These are phyloP conservation scores for Petrocephalus microphthalmus DNA, from an alignment of 2,113 vertebrate genomes.

Conservation along the genomic window DNA sequence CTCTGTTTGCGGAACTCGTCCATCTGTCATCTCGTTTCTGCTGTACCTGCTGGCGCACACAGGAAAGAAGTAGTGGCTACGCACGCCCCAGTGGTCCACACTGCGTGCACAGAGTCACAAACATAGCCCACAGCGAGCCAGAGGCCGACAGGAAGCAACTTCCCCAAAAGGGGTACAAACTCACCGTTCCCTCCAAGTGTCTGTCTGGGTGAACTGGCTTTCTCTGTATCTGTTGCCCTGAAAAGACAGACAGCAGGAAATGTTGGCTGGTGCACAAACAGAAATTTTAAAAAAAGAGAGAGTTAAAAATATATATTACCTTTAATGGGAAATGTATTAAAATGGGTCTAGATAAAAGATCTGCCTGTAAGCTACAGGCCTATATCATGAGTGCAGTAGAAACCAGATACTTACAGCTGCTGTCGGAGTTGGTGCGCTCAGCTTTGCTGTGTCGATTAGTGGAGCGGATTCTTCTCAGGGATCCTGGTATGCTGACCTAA, in stretches of 20 bases:
- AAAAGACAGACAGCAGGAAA: neutral
- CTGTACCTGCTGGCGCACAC: slow-evolving; percentile 34
- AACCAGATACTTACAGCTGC: slow-evolving; percentile 57
- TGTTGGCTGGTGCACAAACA: neutral
- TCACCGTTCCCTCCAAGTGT: slow-evolving; percentile 1
- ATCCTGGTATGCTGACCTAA: slow-evolving; percentile 51
- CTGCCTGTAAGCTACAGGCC: neutral
- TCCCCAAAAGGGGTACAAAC: neutral
- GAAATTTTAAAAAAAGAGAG: neutral
- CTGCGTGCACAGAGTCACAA: neutral
- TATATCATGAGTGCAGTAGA: neutral
- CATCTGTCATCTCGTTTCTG: slow-evolving; percentile 2
- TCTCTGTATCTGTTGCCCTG: slow-evolving; percentile 7
- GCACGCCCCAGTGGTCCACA: neutral
- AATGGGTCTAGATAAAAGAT: neutral
- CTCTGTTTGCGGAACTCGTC: slow-evolving; percentile 18
- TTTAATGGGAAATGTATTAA: neutral
- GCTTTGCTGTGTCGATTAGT: slow-evolving; percentile 70
- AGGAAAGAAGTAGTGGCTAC: neutral
- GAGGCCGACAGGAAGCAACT: neutral
- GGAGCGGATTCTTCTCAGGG: slow-evolving; percentile 73
- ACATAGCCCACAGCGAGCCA: neutral
- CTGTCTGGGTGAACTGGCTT: neutral
- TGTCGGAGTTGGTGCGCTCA: slow-evolving; percentile 64
- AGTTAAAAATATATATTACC: neutral